Evolutionary conservation across 2,797 vertebrate species (phyloP), one percentile per base, ranked within the genome.

Genomic region (Eleutherodactylus coqui): DNA sequence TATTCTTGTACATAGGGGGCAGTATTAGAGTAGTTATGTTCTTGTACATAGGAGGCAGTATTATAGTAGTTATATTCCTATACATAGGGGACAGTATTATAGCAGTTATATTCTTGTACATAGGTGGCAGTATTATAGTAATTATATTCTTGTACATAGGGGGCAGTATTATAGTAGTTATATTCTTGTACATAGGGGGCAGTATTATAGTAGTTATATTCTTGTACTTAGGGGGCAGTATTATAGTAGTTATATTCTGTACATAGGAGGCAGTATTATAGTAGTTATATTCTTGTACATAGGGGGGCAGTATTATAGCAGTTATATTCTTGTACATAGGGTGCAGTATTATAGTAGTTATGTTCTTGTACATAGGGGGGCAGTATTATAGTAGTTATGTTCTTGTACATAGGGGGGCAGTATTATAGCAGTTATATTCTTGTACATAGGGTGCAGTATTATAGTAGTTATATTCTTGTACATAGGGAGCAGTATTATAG

Each of bases 71-170:
- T 58, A 27, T 62, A 62, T 29, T 62, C 60, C n/a, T n/a, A n/a
- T n/a, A n/a, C n/a, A n/a, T n/a, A n/a, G n/a, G n/a, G n/a, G n/a
- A n/a, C n/a, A n/a, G 55, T 58, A 58, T 58, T 58, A 58, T 58
- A 58, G 24, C 27, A 58, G 55, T 58, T 58, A 27, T 62, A 62
- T 29, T 62, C 60, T 62, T n/a, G n/a, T n/a, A n/a, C n/a, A n/a
- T n/a, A n/a, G n/a, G n/a, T n/a, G n/a, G n/a, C n/a, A n/a, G 55
- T 58, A 58, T 58, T 58, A 58, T 58, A 58, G 24, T 58, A 58
- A n/a, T 58, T 58, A 27, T 62, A 62, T 29, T 62, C 60, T 62
- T n/a, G n/a, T n/a, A n/a, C n/a, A n/a, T n/a, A n/a, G n/a, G n/a
- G n/a, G n/a, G n/a, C n/a, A n/a, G 55, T 58, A 58, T 58, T 58